These are phyloP conservation scores for Melanotaenia nigrans DNA, from an alignment of 2,797 vertebrate genomes.

Conservation along the genomic window DNA sequence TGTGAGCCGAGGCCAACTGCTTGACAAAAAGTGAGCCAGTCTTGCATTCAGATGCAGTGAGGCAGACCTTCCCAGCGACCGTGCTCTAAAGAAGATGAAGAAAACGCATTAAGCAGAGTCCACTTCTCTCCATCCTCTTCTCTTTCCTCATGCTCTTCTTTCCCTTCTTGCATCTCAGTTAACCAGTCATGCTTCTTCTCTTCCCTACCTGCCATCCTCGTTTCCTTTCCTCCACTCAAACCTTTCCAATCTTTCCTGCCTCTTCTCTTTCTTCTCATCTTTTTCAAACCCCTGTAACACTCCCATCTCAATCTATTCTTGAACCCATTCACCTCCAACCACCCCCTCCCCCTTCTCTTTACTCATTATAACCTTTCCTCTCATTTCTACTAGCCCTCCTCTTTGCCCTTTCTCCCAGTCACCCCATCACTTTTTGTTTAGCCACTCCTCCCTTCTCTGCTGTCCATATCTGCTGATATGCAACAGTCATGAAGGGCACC, in stretches of 20 bases:
- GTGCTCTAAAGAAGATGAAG: constrained; percentile 22
- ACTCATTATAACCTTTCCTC: background rate
- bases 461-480: constrained; percentile 61
- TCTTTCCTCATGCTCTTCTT: constrained; percentile 11
- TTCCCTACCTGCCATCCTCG: background rate
- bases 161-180: constrained; percentile 22
- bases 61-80: constrained; percentile 35
- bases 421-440: constrained; percentile 42
- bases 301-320: background rate
- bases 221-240: background rate
- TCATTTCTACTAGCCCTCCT: constrained; percentile 9
- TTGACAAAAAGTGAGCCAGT: constrained; percentile 36
- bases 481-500: constrained; percentile 66
- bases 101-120: constrained; percentile 28
- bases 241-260: background rate
- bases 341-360: background rate
- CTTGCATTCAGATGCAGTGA: constrained; percentile 61
- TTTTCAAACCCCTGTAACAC: background rate
- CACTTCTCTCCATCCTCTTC: constrained; percentile 6
- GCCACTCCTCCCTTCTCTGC: constrained; percentile 17
- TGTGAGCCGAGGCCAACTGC: constrained; percentile 38
- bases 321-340: background rate
- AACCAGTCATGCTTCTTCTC: constrained; percentile 9
- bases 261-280: background rate
- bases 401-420: constrained; percentile 28